Evolutionary conservation across 1,140 invertebrate genomes (phyloP), one percentile per base, ranked within the genome.

Genomic region (Drosophila oshimai): DNA sequence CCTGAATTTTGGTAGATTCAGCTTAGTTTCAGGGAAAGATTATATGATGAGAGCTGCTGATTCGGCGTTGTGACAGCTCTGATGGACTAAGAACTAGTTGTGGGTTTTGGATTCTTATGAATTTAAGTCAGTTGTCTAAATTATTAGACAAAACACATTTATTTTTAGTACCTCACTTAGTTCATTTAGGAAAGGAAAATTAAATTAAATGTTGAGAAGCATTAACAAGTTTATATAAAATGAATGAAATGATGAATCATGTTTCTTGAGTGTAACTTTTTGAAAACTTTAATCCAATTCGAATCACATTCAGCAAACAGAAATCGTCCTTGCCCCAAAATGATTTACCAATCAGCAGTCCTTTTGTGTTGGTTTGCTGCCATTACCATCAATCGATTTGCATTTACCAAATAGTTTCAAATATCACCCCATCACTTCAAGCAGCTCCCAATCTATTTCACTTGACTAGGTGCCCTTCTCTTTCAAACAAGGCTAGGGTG

Each of bases 391-490:
- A 31, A 28, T 39, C 13, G 12, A 29, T 41, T 31, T 24, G 10
- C 34, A 15, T 42, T 34, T 12, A 20, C 22, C 12, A 55, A 55
- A 37, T 58, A 55, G 28, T 20, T 36, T 17, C 4, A n/a, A 42
- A 41, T 41, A 12, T 22, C 18, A 22, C 9, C 17, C 36, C 36
- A 39, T 6, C 22, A 6, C 2, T 15, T 41, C 36, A 37, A 54
- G 20, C 57, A 28, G 10, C 18, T 41, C 1, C 26, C 34, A 12
- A 31, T 37, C 5, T 29, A 17, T 24, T 46, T 15, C 2, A 36
- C 24, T 7, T 36, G 54, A 7, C 31, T 18, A 24, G 46, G 17
- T 24, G 18, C 53, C 58, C 61, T 64, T 65, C 57, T 24, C 61
- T 62, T 62, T 62, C 0, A 0, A 13, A 9, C 24, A 24, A 33